Percentiles rank a stretch among this genome's conserved stretches.
Evolutionary conservation across 2,888 invertebrate species (phyloP).

Genomic region (Tipula unca): DNA sequence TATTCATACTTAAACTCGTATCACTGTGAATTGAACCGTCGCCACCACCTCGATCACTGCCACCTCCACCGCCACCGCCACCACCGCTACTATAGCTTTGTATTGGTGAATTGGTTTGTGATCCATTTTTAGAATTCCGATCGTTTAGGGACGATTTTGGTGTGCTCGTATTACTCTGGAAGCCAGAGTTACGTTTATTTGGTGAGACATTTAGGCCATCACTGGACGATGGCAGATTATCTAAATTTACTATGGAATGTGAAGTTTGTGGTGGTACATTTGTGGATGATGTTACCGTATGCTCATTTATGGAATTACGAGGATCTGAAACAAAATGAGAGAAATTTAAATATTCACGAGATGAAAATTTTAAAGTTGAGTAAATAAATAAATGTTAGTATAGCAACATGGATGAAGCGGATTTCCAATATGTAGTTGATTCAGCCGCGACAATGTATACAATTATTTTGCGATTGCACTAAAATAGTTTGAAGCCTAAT

Average conservation of each 20-base stretch:
- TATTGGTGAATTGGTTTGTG: background rate
- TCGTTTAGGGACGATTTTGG: slow-evolving; percentile 23
- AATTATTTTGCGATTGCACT: no score
- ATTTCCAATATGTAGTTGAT: no score
- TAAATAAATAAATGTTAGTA: background rate
- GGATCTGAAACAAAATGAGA: background rate
- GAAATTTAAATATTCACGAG: background rate
- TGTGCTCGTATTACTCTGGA: slow-evolving; percentile 14
- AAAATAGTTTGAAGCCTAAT: no score
- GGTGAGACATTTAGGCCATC: background rate
- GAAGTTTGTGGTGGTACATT: background rate
- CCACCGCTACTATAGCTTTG: background rate
- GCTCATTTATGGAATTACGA: slow-evolving; percentile 1
- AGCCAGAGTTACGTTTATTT: background rate
- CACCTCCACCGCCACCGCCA: background rate
- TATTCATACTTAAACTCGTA: background rate
- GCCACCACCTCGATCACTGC: background rate
- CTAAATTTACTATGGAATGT: background rate
- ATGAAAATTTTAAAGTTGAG: background rate
- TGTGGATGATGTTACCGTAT: background rate
- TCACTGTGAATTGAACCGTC: background rate
- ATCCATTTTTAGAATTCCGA: slow-evolving; percentile 24
- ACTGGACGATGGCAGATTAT: background rate
- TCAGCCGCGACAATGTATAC: no score
- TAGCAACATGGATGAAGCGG: background rate